phyloP scores from a whole-genome alignment of 1,140 invertebrate genomes.

The Zaprionus ornatus region DNA sequence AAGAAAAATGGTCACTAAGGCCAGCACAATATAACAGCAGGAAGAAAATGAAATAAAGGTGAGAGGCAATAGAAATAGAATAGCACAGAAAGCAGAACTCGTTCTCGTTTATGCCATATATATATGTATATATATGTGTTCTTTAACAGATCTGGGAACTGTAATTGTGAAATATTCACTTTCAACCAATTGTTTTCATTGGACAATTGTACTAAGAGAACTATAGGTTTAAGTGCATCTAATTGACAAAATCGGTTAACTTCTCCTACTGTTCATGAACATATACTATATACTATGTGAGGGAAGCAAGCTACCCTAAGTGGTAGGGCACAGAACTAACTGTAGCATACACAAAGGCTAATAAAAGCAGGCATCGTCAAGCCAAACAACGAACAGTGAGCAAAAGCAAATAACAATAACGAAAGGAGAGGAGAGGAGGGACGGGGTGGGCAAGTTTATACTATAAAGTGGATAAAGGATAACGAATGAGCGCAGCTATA shows the following conservation, averaged over 20 bases:
- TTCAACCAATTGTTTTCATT: too few species aligned
- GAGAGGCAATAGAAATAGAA: slow-evolving; percentile 14
- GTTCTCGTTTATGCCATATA: too few species aligned
- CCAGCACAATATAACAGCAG: neutral
- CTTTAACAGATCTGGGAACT: too few species aligned
- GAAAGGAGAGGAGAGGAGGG: neutral
- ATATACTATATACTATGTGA: neutral
- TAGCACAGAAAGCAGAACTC: neutral
- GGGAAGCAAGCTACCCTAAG: neutral
- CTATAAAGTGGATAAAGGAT: slow-evolving; percentile 8
- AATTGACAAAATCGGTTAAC: neutral
- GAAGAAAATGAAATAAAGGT: slow-evolving; percentile 37
- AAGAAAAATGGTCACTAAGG: neutral
- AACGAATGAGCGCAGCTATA: slow-evolving; percentile 30
- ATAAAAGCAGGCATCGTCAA: slow-evolving; percentile 37
- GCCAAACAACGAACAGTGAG: neutral
- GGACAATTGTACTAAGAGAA: too few species aligned
- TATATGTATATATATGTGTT: too few species aligned
- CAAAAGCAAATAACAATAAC: neutral
- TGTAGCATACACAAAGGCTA: slow-evolving; percentile 47
- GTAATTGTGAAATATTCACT: too few species aligned
- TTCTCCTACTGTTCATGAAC: neutral
- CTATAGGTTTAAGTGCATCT: too few species aligned
- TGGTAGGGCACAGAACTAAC: neutral
- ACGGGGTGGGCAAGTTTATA: slow-evolving; percentile 1